These are phyloP conservation scores for Synanthedon formicaeformis DNA, from an alignment of 2,888 invertebrate species.

Conservation along the genomic window DNA sequence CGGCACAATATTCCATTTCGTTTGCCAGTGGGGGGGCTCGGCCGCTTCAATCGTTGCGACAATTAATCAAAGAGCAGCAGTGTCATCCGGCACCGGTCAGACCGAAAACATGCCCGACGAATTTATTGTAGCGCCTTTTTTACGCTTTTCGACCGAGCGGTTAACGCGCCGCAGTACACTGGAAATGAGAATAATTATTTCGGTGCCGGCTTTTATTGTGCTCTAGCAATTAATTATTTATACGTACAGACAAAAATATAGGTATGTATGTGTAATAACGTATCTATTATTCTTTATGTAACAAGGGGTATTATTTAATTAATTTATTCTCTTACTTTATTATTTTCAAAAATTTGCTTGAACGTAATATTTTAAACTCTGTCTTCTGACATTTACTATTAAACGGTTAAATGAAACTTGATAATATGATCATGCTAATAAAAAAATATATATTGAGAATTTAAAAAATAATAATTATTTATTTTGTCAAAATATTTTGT, in stretches of 20 bases:
- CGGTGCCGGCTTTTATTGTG: neutral
- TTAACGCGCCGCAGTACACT: slow-evolving; percentile 9
- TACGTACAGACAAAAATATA: neutral
- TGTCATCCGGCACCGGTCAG: slow-evolving; percentile 59
- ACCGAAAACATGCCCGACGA: slow-evolving; percentile 39
- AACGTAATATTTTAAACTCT: too few species aligned
- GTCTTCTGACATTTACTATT: too few species aligned
- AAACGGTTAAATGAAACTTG: too few species aligned
- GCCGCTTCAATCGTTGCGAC: slow-evolving; percentile 61
- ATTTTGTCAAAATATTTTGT: too few species aligned
- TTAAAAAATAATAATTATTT: too few species aligned
- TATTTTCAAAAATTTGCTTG: too few species aligned
- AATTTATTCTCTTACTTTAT: too few species aligned
- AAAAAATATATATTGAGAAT: too few species aligned
- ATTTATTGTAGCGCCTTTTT: slow-evolving; percentile 38
- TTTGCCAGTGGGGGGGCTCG: slow-evolving; percentile 61
- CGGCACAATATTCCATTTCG: slow-evolving; percentile 62
- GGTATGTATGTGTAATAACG: too few species aligned
- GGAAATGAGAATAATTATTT: slow-evolving; percentile 5
- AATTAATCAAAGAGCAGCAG: slow-evolving; percentile 67
- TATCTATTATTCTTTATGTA: too few species aligned
- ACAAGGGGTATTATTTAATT: too few species aligned
- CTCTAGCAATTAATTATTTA: neutral
- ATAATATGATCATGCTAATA: too few species aligned
- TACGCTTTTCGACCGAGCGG: slow-evolving; percentile 16